Percentiles rank a stretch among this genome's conserved stretches.
phyloP scores from a whole-genome alignment of 2,888 invertebrate species.

The Zaprionus obscuricornis region DNA sequence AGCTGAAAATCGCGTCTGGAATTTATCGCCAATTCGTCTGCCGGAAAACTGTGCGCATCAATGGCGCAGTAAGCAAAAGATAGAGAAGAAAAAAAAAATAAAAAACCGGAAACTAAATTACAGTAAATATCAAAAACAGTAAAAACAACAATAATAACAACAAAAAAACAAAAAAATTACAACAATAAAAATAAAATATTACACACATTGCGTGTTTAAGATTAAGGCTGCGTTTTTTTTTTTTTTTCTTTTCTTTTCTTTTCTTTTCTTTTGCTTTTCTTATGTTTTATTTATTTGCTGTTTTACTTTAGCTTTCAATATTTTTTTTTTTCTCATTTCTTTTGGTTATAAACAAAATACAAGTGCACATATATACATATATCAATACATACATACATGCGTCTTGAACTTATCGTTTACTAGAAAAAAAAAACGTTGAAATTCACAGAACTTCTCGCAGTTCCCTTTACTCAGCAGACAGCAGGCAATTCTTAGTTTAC shows the following conservation, averaged over 20 bases:
- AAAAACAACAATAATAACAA: constrained; percentile 52
- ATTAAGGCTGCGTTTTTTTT: constrained; percentile 34
- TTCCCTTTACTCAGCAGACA: no score
- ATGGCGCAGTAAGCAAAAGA: constrained; percentile 59
- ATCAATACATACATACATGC: background rate
- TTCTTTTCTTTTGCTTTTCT: constrained; percentile 5
- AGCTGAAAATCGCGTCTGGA: constrained; percentile 30
- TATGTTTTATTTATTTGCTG: background rate
- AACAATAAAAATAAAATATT: constrained; percentile 39
- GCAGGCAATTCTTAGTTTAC: no score
- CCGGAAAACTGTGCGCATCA: constrained; percentile 56
- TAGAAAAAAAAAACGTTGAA: constrained; percentile 27
- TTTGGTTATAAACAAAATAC: constrained; percentile 26
- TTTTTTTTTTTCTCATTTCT: background rate
- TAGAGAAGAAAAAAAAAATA: constrained; percentile 4
- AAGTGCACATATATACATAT: background rate
- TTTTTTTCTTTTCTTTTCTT: constrained; percentile 9
- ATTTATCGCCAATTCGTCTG: constrained; percentile 34
- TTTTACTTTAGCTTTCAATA: constrained; percentile 3
- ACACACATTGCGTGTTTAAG: constrained; percentile 54
- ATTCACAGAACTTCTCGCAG: no score
- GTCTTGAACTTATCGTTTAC: constrained; percentile 29
- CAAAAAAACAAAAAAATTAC: constrained; percentile 36
- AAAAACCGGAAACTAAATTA: constrained; percentile 52
- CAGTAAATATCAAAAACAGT: constrained; percentile 19